These are phyloP conservation scores for Microcebus lehilahytsara DNA, from an alignment of 2,113 vertebrate genomes.

Conservation along the genomic window DNA sequence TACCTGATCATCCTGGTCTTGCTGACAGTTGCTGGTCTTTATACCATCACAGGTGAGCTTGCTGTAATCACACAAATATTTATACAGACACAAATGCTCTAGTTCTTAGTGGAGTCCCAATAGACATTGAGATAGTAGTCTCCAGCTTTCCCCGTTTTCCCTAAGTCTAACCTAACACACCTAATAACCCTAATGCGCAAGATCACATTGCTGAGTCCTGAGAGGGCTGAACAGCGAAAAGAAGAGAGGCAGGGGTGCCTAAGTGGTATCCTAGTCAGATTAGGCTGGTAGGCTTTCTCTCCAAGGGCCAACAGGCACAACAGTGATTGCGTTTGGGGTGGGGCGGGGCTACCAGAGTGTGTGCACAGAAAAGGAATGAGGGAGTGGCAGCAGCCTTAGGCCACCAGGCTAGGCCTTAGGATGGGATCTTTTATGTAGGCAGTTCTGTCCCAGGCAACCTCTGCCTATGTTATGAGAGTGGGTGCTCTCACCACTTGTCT, in stretches of 20 bases:
- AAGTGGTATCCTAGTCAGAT: not conserved
- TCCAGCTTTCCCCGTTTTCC: not conserved
- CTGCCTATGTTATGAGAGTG: not conserved
- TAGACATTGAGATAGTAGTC: not conserved
- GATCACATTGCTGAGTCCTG: not conserved
- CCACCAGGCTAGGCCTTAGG: not conserved
- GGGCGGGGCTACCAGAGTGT: no score
- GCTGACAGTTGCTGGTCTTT: slow-evolving; percentile 87
- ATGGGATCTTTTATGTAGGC: not conserved
- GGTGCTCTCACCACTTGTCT: not conserved
- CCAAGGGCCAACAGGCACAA: not conserved
- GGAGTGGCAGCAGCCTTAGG: not conserved
- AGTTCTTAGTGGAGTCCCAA: not conserved
- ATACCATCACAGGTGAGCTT: slow-evolving; percentile 92
- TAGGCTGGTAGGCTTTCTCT: not conserved
- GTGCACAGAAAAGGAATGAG: not conserved
- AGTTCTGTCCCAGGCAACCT: not conserved
- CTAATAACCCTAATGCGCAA: no score
- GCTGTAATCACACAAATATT: not conserved
- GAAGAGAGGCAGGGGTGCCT: not conserved
- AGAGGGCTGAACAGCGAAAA: not conserved
- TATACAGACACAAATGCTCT: not conserved
- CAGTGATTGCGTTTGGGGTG: not conserved
- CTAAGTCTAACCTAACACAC: not conserved
- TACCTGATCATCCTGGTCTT: slow-evolving; percentile 89